Conservation (phyloP, 1,140 invertebrate species). For the Eriocheir sinensis region DNA sequence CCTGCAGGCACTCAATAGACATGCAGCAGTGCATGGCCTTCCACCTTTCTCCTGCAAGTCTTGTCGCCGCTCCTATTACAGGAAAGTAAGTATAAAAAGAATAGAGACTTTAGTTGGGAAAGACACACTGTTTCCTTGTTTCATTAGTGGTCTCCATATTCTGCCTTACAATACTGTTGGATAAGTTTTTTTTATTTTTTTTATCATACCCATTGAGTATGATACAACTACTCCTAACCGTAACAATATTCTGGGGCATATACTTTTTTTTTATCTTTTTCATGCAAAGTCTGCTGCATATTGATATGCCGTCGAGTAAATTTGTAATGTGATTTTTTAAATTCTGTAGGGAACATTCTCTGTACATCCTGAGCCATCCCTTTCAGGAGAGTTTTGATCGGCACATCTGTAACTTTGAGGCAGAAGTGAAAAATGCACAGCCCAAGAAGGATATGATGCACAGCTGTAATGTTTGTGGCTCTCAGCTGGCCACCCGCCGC, state of each 20-base stretch:
- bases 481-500: slow-evolving; percentile 43
- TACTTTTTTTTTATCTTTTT: not conserved
- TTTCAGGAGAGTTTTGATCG: slow-evolving; percentile 69
- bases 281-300: too few species aligned
- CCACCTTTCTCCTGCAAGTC: slow-evolving; percentile 45
- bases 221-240: not conserved
- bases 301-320: too few species aligned
- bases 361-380: too few species aligned
- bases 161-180: not conserved
- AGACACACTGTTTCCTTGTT: not conserved
- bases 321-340: too few species aligned
- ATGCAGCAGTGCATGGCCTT: slow-evolving; percentile 63
- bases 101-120: not conserved
- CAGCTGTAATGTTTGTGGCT: slow-evolving; percentile 48
- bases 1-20: slow-evolving; percentile 69
- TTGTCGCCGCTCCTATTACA: slow-evolving; percentile 59
- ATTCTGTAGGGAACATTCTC: too few species aligned
- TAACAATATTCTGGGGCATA: not conserved
- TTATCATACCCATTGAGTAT: not conserved
- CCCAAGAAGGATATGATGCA: slow-evolving; percentile 1
- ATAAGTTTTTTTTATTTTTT: not conserved
- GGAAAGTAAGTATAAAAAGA: slow-evolving; percentile 44
- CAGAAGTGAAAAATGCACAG: slow-evolving; percentile 44
- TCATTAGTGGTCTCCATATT: not conserved
- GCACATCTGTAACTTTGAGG: slow-evolving; percentile 51